phyloP scores from a whole-genome alignment of 2,113 vertebrate species.

The Barbus barbus region DNA sequence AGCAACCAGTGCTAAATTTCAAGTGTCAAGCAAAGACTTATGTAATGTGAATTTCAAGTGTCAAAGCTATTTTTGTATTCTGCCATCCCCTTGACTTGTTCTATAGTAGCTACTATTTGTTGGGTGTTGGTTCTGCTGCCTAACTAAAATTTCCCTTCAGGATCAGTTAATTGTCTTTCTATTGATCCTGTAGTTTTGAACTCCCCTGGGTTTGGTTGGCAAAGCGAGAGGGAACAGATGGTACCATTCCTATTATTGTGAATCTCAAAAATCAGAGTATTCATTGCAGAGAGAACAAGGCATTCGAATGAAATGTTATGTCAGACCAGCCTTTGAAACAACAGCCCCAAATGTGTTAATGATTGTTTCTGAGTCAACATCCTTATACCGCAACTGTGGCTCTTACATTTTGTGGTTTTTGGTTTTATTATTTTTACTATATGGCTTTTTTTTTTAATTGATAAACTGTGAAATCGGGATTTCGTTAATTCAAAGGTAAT shows the following conservation, averaged over 20 bases:
- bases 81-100: no score
- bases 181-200: constrained; percentile 2
- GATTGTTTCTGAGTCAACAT: not conserved
- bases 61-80: no score
- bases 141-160: no score
- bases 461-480: not conserved
- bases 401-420: not conserved
- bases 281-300: not conserved
- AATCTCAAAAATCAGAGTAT: not conserved
- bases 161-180: constrained; percentile 9
- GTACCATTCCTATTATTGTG: not conserved
- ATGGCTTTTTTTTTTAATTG: not conserved
- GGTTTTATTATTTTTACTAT: no score
- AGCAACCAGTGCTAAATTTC: no score
- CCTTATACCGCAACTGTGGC: not conserved
- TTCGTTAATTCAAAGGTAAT: not conserved
- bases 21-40: no score
- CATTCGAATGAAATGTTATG: not conserved
- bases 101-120: no score
- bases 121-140: no score
- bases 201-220: constrained; percentile 29
- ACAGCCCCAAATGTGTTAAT: not conserved
- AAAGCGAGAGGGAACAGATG: constrained; percentile 22
- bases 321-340: not conserved
- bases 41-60: no score